Percentiles rank a stretch among this genome's conserved stretches.
phyloP scores from a whole-genome alignment of 2,113 vertebrate species.

The Crocuta crocuta region DNA sequence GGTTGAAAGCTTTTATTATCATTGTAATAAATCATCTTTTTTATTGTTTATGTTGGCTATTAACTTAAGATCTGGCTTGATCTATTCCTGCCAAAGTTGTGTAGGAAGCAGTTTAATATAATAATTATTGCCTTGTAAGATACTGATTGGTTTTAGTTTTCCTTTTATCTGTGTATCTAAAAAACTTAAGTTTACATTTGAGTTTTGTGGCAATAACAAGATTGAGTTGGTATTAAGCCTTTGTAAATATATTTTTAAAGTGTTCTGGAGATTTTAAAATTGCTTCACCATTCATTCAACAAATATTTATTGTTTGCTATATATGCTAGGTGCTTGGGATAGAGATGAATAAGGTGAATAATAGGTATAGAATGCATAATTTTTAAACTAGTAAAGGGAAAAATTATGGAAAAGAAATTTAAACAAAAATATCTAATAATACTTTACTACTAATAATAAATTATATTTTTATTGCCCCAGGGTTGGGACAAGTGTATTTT shows the following conservation, averaged over 20 bases:
- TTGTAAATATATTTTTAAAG: not conserved
- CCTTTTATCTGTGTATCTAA: not conserved
- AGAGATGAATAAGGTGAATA: not conserved
- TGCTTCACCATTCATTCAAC: not conserved
- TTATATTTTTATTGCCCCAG: not conserved
- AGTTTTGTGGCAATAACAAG: not conserved
- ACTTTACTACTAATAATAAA: too few species aligned
- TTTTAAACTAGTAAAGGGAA: not conserved
- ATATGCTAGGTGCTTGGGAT: not conserved
- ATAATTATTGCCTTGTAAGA: not conserved
- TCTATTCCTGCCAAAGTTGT: not conserved
- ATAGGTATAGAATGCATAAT: not conserved
- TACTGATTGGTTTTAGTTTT: constrained; percentile 24
- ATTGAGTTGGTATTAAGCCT: not conserved
- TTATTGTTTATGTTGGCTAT: not conserved
- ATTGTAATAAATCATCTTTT: constrained; percentile 22
- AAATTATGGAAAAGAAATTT: not conserved
- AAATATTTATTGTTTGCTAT: not conserved
- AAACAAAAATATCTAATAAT: not conserved
- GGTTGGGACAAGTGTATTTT: not conserved
- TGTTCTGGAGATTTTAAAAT: not conserved
- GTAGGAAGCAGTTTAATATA: not conserved
- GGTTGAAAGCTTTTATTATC: not conserved
- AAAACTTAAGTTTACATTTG: not conserved
- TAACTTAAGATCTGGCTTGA: constrained; percentile 10